Evolutionary conservation across 2,113 vertebrate genomes (phyloP).

Genomic region (Cygnus buccinator): DNA sequence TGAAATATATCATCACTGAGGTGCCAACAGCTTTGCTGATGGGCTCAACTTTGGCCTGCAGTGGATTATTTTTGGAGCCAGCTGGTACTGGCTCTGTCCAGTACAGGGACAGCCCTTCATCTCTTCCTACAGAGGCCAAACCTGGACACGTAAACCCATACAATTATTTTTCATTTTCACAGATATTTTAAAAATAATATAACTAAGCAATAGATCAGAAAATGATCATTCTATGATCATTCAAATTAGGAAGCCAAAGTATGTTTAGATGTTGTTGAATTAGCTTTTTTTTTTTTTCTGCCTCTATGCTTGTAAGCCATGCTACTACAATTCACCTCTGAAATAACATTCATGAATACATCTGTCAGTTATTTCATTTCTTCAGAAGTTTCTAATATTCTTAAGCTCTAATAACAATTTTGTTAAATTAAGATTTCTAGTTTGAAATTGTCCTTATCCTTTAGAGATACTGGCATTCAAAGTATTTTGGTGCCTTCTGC

Average conservation of each 20-base stretch:
- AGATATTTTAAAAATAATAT: background rate
- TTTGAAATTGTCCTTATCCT: background rate
- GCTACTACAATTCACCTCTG: background rate
- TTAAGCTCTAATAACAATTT: background rate
- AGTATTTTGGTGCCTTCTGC: background rate
- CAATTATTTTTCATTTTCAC: background rate
- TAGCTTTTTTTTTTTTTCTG: background rate
- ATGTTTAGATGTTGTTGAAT: background rate
- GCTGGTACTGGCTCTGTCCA: background rate
- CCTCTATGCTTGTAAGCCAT: accelerated
- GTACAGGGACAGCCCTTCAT: accelerated
- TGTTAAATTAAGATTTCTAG: background rate
- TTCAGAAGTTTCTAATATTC: background rate
- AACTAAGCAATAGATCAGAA: background rate
- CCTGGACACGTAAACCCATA: background rate
- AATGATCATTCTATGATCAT: accelerated
- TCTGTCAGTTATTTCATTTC: background rate
- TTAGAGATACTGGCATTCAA: background rate
- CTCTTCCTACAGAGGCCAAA: background rate
- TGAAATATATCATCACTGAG: background rate
- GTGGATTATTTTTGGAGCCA: background rate
- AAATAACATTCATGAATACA: background rate
- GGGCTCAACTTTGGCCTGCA: background rate
- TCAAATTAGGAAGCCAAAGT: background rate
- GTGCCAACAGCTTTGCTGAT: accelerated